Evolutionary conservation across 2,888 invertebrate species (phyloP), one percentile per base, ranked within the genome.

Genomic region (Ochropleura leucogaster): DNA sequence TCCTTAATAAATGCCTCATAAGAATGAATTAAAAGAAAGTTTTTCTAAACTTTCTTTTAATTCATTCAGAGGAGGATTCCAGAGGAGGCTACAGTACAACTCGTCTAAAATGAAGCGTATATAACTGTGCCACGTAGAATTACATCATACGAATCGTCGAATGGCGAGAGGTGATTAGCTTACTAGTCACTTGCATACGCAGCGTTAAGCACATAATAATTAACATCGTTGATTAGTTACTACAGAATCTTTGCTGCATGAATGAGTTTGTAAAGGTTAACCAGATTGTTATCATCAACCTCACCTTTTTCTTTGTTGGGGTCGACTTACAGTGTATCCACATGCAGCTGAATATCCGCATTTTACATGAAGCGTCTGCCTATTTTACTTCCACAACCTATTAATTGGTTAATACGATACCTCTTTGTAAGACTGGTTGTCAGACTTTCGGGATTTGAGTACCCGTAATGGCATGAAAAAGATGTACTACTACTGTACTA

Each of bases 201-300:
- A 57, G 57, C 47, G 14, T 53, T 68, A 59, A 69, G n/a, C 55
- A 72, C 57, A 68, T 69, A 55, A 55, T 80, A 69, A 80, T 74
- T 74, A 84, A 42, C 63, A 70, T 74, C 44, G 46, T 40, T 67
- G 55, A 69, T 74, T 72, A 53, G 51, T 71, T 67, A 46, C 49
- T 57, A 60, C 74, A 73, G 47, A 84, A 57, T 81, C 57, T 62
- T 64, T 68, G 47, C 55, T 75, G 70, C 82, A 42, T 74, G 70
- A 74, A 3, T 55, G 18, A 62, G 14, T 65, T 80, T 53, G 12
- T 62, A 80, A 70, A 80, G 68, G 84, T 71, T 65, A 74, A 55
- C 46, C 5, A 30, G 30, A 30, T 30, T 30, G 30, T 30, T 72
- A 66, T 53, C n/a, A 44, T 44, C 42, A n/a, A 4, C n/a, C n/a